Percentiles rank a stretch among this genome's conserved stretches.
phyloP scores from a whole-genome alignment of 1,140 invertebrate species.

The Aphis gossypii region DNA sequence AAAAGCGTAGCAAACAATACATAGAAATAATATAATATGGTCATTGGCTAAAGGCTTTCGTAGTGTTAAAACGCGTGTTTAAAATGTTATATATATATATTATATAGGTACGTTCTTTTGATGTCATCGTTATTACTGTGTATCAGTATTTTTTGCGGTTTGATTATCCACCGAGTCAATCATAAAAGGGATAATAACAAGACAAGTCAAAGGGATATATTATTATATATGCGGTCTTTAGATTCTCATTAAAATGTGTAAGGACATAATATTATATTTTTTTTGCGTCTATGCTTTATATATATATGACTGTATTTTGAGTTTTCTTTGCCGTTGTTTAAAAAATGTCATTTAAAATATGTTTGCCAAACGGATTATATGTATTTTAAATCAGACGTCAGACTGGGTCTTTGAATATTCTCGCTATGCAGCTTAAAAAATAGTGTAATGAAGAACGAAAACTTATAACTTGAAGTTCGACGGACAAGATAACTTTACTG shows the following conservation, averaged over 20 bases:
- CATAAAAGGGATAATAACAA: not conserved
- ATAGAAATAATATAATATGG: not conserved
- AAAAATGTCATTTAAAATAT: not conserved
- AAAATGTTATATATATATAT: not conserved
- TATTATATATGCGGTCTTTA: slow-evolving; percentile 3
- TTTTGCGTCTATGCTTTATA: not conserved
- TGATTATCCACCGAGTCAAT: not conserved
- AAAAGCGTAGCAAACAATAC: not conserved
- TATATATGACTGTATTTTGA: not conserved
- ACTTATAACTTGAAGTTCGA: not conserved
- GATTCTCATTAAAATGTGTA: slow-evolving; percentile 17
- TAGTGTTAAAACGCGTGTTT: not conserved
- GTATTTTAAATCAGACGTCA: slow-evolving; percentile 16
- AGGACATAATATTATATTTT: slow-evolving; percentile 13
- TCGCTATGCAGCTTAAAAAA: not conserved
- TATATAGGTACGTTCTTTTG: not conserved
- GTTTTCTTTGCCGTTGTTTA: not conserved
- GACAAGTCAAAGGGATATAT: slow-evolving; percentile 9
- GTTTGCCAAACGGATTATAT: not conserved
- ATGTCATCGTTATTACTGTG: not conserved
- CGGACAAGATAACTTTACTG: not conserved
- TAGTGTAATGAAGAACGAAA: not conserved
- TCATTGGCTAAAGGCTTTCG: not conserved
- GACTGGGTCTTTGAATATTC: not conserved
- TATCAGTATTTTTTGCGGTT: slow-evolving; percentile 7